A percentile compares a stretch with the other conserved stretches of the same genome.
phyloP scores from a whole-genome alignment of 2,113 vertebrate genomes.

The Corydoras maculifer region DNA sequence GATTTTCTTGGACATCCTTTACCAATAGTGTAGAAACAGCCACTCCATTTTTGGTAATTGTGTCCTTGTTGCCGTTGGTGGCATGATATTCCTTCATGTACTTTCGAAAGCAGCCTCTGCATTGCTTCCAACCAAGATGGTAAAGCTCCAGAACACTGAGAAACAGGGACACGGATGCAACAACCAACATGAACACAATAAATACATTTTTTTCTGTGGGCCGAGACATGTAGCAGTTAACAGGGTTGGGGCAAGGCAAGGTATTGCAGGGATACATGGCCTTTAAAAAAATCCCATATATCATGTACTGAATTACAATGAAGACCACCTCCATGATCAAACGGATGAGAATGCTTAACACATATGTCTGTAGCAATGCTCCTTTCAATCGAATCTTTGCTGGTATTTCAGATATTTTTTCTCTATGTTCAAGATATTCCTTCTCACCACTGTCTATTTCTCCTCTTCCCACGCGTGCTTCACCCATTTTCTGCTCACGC shows the following conservation, averaged over 20 bases:
- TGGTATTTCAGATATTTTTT: slow-evolving; percentile 56
- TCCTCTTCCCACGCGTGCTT: slow-evolving; percentile 7
- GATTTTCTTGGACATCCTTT: slow-evolving; percentile 51
- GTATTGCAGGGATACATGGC: slow-evolving; percentile 79
- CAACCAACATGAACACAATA: slow-evolving; percentile 92
- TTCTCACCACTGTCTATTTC: slow-evolving; percentile 55
- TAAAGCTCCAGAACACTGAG: slow-evolving; percentile 87
- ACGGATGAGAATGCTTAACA: slow-evolving; percentile 88
- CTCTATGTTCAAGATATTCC: slow-evolving; percentile 65
- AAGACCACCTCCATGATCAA: slow-evolving; percentile 89
- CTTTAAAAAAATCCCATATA: slow-evolving; percentile 86
- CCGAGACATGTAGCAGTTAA: slow-evolving; percentile 94
- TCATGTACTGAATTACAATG: slow-evolving; percentile 83
- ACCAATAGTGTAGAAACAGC: neutral
- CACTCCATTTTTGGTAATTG: slow-evolving; percentile 16
- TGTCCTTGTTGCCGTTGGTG: slow-evolving; percentile 1
- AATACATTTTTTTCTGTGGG: slow-evolving; percentile 97
- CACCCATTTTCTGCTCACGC: slow-evolving; percentile 35
- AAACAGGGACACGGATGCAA: slow-evolving; percentile 81
- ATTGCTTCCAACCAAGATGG: slow-evolving; percentile 84
- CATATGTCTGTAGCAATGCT: slow-evolving; percentile 81
- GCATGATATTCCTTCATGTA: slow-evolving; percentile 25
- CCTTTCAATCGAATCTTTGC: slow-evolving; percentile 74
- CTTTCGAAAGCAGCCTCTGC: slow-evolving; percentile 49
- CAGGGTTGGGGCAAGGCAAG: slow-evolving; percentile 83